These are phyloP conservation scores for Euwallacea fornicatus DNA, from an alignment of 1,140 invertebrate species.

Conservation along the genomic window DNA sequence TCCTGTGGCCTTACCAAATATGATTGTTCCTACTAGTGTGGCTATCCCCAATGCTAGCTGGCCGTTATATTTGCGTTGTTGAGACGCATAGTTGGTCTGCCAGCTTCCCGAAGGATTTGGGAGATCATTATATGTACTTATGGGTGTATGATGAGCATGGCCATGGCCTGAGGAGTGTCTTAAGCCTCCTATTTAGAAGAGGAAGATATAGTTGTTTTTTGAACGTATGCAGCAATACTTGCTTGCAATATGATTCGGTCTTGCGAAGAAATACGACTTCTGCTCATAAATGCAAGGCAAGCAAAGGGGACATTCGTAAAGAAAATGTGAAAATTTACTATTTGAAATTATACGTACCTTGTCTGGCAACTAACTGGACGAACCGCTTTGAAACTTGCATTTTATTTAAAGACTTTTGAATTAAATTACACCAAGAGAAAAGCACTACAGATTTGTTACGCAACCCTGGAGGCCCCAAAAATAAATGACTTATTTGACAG, in stretches of 20 bases:
- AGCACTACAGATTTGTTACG: no score
- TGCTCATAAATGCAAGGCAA: neutral
- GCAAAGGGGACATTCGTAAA: neutral
- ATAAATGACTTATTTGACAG: no score
- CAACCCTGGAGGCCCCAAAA: no score
- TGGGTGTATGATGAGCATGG: slow-evolving; percentile 1
- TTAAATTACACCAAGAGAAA: neutral
- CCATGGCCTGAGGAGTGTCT: slow-evolving; percentile 23
- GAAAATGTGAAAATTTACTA: neutral
- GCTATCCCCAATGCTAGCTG: slow-evolving; percentile 64
- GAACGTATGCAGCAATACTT: neutral
- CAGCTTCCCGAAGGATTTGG: slow-evolving; percentile 73
- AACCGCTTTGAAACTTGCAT: slow-evolving; percentile 20
- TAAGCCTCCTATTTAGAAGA: slow-evolving; percentile 3
- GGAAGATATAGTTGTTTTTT: neutral
- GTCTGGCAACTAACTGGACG: slow-evolving; percentile 10
- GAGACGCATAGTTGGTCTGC: slow-evolving; percentile 65
- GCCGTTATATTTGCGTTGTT: slow-evolving; percentile 68
- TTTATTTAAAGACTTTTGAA: slow-evolving; percentile 5
- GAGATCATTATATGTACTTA: slow-evolving; percentile 62
- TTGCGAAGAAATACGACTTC: no score
- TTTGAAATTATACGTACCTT: slow-evolving; percentile 20
- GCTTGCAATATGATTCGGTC: neutral
- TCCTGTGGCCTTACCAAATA: slow-evolving; percentile 60
- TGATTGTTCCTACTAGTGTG: slow-evolving; percentile 59